A percentile compares a stretch with the other conserved stretches of the same genome.
Conservation (phyloP, 2,888 invertebrate genomes). For the Acrobasis consociella region DNA sequence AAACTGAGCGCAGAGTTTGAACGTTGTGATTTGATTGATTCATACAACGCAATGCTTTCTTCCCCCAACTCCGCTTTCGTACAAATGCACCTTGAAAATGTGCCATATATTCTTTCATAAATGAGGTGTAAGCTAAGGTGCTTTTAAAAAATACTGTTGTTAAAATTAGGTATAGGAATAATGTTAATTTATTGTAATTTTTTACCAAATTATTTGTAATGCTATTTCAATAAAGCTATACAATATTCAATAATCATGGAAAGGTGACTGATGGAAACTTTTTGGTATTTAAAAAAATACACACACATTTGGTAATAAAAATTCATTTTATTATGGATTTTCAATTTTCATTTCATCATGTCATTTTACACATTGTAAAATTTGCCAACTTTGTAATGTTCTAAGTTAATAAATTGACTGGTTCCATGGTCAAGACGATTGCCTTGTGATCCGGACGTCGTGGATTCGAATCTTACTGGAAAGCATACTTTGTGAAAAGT, state of each 20-base stretch:
- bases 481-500: too few relatives aligned
- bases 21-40: too few relatives aligned
- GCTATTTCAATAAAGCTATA: not conserved
- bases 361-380: constrained; percentile 18
- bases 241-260: constrained; percentile 10
- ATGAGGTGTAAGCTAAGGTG: not conserved
- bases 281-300: constrained; percentile 6
- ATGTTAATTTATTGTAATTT: constrained; percentile 16
- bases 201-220: constrained; percentile 15
- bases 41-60: too few relatives aligned
- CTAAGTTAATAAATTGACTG: too few relatives aligned
- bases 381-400: constrained; percentile 7
- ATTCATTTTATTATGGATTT: constrained; percentile 19
- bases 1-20: too few relatives aligned
- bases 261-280: not conserved
- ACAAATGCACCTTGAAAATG: too few relatives aligned
- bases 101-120: too few relatives aligned
- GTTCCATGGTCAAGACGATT: too few relatives aligned
- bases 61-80: too few relatives aligned
- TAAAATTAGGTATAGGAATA: constrained; percentile 10
- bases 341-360: constrained; percentile 16
- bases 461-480: too few relatives aligned
- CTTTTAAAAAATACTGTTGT: not conserved
- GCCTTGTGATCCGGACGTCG: too few relatives aligned
- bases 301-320: constrained; percentile 15